Evolutionary conservation across 2,797 vertebrate genomes (phyloP), one percentile per base, ranked within the genome.

Genomic region (Calcarius lapponicus): DNA sequence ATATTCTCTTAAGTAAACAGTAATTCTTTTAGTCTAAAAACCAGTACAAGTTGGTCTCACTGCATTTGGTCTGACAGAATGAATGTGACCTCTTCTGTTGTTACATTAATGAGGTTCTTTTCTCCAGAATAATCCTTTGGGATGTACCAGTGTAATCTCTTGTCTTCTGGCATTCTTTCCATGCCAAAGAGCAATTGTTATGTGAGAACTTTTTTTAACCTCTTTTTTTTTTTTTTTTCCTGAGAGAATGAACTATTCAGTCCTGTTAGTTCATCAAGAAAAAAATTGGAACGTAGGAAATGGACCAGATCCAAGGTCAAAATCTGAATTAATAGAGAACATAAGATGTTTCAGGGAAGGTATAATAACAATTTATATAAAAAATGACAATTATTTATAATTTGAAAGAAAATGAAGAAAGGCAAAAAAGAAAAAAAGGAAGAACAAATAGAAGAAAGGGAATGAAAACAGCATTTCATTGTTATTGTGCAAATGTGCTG

Each of bases 351-450:
- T 80, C 56, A 74, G n/a, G 31, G 7, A 90, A 71, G 6, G 14
- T n/a, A 32, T 29, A 86, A 29, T 22, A 67, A 60, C 6, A 83
- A n/a, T 61, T 81, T 57, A 13, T 48, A 64, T 20, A 56, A 3
- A 42, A 9, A 88, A 71, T 57, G 26, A 2, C 38, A 45, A 38
- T 42, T 11, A 11, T 75, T 72, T 54, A 16, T 3, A 45, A 17
- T 67, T 58, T 83, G 26, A 64, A 78, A 58, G 5, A 6, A 34
- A 81, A 70, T 34, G 1, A 53, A 47, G 7, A 36, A n/a, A 34
- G 20, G 3, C 5, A 32, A 4, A 11, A 12, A 28, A 7, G 2
- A 2, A 3, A 16, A 6, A 13, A 26, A 34, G 9, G 3, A 70
- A 19, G 13, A 69, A 5, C 1, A 18, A 80, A 56, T 62, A 4